Conservation (phyloP, 2,113 vertebrate genomes). For the Hemichromis elongatus region DNA sequence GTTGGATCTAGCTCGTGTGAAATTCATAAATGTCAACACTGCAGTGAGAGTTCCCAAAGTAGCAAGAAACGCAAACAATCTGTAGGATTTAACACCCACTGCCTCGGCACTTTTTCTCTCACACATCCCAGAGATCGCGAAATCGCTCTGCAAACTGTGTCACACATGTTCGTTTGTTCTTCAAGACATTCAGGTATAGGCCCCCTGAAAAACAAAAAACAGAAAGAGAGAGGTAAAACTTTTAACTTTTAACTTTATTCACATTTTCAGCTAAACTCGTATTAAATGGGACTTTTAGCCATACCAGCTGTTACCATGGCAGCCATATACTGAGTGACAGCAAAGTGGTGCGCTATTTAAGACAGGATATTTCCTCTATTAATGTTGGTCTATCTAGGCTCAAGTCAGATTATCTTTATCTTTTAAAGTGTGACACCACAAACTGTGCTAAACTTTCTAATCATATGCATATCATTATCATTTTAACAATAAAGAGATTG, state of each 20-base stretch:
- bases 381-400: not conserved
- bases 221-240: not conserved
- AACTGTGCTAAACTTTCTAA: not conserved
- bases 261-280: not conserved
- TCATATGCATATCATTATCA: not conserved
- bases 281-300: not conserved
- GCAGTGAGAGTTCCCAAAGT: slow-evolving; percentile 19
- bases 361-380: slow-evolving; percentile 2
- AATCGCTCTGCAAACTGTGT: not conserved
- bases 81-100: slow-evolving; percentile 20
- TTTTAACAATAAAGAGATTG: not conserved
- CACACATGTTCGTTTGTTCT: not conserved
- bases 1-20: slow-evolving; percentile 19
- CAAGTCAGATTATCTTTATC: not conserved
- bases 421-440: not conserved
- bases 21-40: slow-evolving; percentile 30
- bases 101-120: slow-evolving; percentile 14
- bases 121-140: slow-evolving; percentile 7
- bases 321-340: slow-evolving; percentile 34
- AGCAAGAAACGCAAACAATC: slow-evolving; percentile 24
- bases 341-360: slow-evolving; percentile 2
- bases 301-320: slow-evolving; percentile 22
- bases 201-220: not conserved
- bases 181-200: not conserved
- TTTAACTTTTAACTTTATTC: not conserved